These are phyloP conservation scores for Rutilus rutilus DNA, from an alignment of 2,113 vertebrate species.

Conservation along the genomic window DNA sequence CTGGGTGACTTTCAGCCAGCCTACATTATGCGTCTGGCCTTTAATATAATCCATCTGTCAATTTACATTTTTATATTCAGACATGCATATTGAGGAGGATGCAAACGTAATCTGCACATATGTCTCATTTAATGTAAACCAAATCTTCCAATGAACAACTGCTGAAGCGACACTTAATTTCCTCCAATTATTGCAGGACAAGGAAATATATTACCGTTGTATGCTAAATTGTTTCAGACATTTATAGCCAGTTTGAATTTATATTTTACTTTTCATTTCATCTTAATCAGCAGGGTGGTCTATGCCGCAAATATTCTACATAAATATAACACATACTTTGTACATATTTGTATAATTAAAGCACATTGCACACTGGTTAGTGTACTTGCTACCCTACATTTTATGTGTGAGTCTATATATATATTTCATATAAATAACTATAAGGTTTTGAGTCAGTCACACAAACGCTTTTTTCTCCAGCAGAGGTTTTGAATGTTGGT, in stretches of 20 bases:
- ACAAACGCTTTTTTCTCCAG: not conserved
- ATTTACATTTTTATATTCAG: constrained; percentile 29
- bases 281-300: not conserved
- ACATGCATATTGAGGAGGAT: not conserved
- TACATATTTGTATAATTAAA: not conserved
- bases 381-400: not conserved
- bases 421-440: too few relatives aligned
- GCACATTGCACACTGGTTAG: not conserved
- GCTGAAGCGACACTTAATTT: not conserved
- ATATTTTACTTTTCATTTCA: not conserved
- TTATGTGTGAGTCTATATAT: not conserved
- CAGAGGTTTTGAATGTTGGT: not conserved
- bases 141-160: not conserved
- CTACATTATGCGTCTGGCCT: constrained; percentile 45
- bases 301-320: not conserved
- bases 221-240: not conserved
- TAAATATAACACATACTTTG: not conserved
- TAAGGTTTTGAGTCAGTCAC: not conserved
- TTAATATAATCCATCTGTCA: constrained; percentile 19
- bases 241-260: not conserved
- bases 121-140: not conserved
- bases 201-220: not conserved
- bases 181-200: not conserved
- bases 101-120: constrained; percentile 24
- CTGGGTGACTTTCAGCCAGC: constrained; percentile 64